Percentiles rank a stretch among this genome's conserved stretches.
Evolutionary conservation across 1,140 invertebrate genomes (phyloP).

Genomic region (Bombus pascuorum): DNA sequence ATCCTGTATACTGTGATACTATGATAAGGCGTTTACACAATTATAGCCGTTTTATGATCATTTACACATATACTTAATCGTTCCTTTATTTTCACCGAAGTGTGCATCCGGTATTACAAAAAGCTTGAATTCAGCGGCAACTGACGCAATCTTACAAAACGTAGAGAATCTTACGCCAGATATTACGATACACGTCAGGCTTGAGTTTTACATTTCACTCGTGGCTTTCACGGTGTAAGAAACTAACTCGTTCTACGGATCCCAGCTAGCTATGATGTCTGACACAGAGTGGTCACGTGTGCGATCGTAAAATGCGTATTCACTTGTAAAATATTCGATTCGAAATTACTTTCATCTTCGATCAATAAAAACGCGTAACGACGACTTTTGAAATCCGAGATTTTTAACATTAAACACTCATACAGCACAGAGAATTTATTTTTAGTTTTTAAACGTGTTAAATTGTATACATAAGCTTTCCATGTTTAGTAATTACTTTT

Average conservation of each 20-base stretch:
- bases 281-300: background rate
- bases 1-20: background rate
- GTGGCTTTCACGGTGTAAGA: constrained; percentile 10
- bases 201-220: constrained; percentile 15
- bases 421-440: background rate
- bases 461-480: no score
- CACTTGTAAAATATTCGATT: background rate
- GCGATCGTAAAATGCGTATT: background rate
- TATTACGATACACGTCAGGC: constrained; percentile 7
- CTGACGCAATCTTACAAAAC: constrained; percentile 23
- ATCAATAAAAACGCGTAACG: background rate
- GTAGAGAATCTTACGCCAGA: constrained; percentile 27
- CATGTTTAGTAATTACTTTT: background rate
- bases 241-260: background rate
- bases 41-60: background rate
- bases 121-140: background rate
- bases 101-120: constrained; percentile 26
- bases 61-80: background rate
- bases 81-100: constrained; percentile 17
- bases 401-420: background rate
- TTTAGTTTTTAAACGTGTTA: no score
- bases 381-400: background rate
- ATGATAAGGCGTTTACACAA: background rate
- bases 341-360: background rate
- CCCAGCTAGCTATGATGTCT: background rate